phyloP scores from a whole-genome alignment of 2,888 invertebrate genomes.

The Helleia helle region DNA sequence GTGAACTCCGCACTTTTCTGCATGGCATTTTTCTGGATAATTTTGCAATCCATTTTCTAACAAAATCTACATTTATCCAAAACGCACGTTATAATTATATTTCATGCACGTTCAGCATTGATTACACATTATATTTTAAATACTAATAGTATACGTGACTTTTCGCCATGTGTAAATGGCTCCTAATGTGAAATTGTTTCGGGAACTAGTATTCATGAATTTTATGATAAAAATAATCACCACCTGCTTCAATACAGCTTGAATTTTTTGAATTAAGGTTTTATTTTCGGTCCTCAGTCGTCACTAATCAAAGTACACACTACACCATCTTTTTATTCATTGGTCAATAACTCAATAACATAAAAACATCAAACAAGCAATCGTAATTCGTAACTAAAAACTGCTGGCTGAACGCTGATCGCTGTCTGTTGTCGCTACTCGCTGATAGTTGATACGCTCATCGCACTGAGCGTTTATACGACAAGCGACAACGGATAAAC shows the following conservation, averaged over 20 bases:
- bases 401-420: too few relatives aligned
- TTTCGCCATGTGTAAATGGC: slow-evolving; percentile 70
- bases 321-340: neutral
- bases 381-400: neutral
- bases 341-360: neutral
- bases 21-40: slow-evolving; percentile 70
- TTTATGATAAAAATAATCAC: neutral
- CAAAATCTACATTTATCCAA: slow-evolving; percentile 14
- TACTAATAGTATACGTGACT: slow-evolving; percentile 63
- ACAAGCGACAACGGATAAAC: neutral
- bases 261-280: neutral
- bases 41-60: slow-evolving; percentile 56
- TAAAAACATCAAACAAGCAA: neutral
- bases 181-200: slow-evolving; percentile 33
- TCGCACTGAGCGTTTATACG: neutral
- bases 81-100: slow-evolving; percentile 8
- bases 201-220: slow-evolving; percentile 13
- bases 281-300: too few relatives aligned
- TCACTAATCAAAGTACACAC: neutral
- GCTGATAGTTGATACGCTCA: neutral
- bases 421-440: too few relatives aligned
- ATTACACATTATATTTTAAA: slow-evolving; percentile 14
- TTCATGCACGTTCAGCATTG: slow-evolving; percentile 4
- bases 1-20: slow-evolving; percentile 66
- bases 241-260: neutral